phyloP scores from a whole-genome alignment of 2,888 invertebrate genomes.

The Timema cristinae region DNA sequence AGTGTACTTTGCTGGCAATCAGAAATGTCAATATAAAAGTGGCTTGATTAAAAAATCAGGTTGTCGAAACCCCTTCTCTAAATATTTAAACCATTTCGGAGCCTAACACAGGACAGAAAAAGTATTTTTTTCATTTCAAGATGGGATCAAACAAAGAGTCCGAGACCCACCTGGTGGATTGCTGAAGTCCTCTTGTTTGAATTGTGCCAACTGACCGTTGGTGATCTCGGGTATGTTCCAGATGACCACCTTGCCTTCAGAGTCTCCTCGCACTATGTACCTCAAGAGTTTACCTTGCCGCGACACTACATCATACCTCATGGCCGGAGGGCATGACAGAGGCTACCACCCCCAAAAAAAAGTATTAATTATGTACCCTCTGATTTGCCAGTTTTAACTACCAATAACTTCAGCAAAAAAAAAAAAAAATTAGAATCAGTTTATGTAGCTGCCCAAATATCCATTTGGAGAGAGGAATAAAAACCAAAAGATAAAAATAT shows the following conservation, averaged over 20 bases:
- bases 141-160: too few species aligned
- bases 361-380: background rate
- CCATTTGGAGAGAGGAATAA: too few species aligned
- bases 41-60: too few species aligned
- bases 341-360: conserved; percentile 51
- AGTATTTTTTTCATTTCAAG: too few species aligned
- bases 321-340: conserved; percentile 86
- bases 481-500: too few species aligned
- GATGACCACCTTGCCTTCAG: conserved; percentile 81
- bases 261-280: conserved; percentile 81
- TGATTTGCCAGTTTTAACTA: too few species aligned
- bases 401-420: conserved; percentile 6
- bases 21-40: too few species aligned
- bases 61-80: too few species aligned
- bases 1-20: too few species aligned
- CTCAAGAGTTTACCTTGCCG: conserved; percentile 63
- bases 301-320: conserved; percentile 65
- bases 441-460: background rate
- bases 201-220: conserved; percentile 55
- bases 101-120: too few species aligned
- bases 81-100: too few species aligned
- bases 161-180: conserved; percentile 44
- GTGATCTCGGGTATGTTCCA: conserved; percentile 88
- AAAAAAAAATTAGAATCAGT: conserved; percentile 10
- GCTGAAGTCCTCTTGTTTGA: conserved; percentile 55